phyloP scores from a whole-genome alignment of 2,113 vertebrate species.

The Argyrosomus japonicus region DNA sequence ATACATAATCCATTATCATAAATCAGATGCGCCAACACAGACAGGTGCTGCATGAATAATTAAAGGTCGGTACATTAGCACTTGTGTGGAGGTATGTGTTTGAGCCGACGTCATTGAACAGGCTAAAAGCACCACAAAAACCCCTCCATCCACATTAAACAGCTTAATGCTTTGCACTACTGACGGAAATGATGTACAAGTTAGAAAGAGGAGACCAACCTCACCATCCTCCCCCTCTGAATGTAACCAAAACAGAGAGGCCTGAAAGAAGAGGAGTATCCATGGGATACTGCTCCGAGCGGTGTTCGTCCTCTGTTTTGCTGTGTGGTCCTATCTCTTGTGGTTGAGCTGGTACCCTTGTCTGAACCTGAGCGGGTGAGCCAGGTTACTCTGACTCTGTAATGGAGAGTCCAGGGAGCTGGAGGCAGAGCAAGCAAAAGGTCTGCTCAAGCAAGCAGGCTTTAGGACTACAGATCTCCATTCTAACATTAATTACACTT shows the following conservation, averaged over 20 bases:
- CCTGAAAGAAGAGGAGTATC: slow-evolving; percentile 37
- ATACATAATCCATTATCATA: slow-evolving; percentile 85
- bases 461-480: slow-evolving; percentile 58
- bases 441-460: slow-evolving; percentile 56
- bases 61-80: slow-evolving; percentile 83
- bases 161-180: slow-evolving; percentile 61
- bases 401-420: slow-evolving; percentile 67
- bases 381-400: slow-evolving; percentile 49
- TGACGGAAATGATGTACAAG: slow-evolving; percentile 51
- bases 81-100: slow-evolving; percentile 73
- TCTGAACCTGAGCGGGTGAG: slow-evolving; percentile 59
- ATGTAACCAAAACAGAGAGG: slow-evolving; percentile 48
- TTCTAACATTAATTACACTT: slow-evolving; percentile 81
- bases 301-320: slow-evolving; percentile 52
- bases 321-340: slow-evolving; percentile 55
- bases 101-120: slow-evolving; percentile 57
- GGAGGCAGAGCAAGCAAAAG: slow-evolving; percentile 63
- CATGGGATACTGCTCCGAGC: slow-evolving; percentile 53
- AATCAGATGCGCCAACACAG: slow-evolving; percentile 81
- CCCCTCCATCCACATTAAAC: slow-evolving; percentile 65
- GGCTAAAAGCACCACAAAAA: slow-evolving; percentile 73
- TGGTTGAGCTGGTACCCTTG: slow-evolving; percentile 53
- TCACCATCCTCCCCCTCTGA: slow-evolving; percentile 14
- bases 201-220: slow-evolving; percentile 42
- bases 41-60: slow-evolving; percentile 87